Evolutionary conservation across 2,113 vertebrate genomes (phyloP), one percentile per base, ranked within the genome.

Genomic region (Paracanthobrama guichenoti): DNA sequence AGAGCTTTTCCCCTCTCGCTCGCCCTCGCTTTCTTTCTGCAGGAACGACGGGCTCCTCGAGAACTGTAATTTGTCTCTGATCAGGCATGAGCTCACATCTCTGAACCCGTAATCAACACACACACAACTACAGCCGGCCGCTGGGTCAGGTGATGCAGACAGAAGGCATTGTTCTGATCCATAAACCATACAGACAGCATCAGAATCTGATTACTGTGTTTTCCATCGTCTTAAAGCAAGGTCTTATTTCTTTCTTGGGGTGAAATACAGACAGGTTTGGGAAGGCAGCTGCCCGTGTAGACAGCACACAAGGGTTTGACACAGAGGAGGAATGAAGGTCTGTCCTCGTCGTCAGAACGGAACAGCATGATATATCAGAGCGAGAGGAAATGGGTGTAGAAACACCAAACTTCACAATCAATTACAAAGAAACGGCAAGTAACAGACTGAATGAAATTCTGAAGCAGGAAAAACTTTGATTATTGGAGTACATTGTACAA

Each of bases 281-380:
- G 66, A 1, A 67, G 67, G 4, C 16, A 12, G 67, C 35, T 42
- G 66, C 18, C 3, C 18, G 3, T 9, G 9, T n/a, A n/a, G n/a
- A 13, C 13, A 14, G 46, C 3, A 48, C 13, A 3, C 46, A 1
- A 83, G 31, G 26, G 35, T 20, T 16, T 20, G 24, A 14, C 46
- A 48, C 42, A 66, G 26, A 59, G 73, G 82, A 88, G 87, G 69
- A 73, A 74, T 60, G 83, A 79, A 84, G 31, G 86, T 86, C 84
- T 84, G 84, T 84, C 85, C 71, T 82, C 89, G 90, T 90, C 90
- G 87, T 90, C 59, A 86, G 79, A 90, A 91, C 88, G 88, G 86
- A 26, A 87, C 82, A 60, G 79, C 85, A 87, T 93, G 90, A 91
- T 91, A 66, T 16, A 9, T 44, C n/a, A 39, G 64, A 66, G 73